Conservation (phyloP, 2,888 invertebrate genomes). For the Phrixothrix hirtus region DNA sequence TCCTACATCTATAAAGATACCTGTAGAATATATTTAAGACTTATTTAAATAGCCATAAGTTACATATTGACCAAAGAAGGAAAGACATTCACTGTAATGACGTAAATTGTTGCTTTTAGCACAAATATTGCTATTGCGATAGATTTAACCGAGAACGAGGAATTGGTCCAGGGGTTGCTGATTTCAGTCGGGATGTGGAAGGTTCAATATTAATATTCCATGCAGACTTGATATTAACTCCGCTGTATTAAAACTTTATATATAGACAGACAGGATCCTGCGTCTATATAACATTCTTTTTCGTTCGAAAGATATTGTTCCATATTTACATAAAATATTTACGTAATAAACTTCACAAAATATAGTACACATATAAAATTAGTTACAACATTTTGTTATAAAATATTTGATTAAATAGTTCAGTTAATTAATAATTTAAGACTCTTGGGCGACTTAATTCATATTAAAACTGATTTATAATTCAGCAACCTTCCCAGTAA, state of each 20-base stretch:
- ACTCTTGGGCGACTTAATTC: constrained; percentile 7
- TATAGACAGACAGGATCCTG: constrained; percentile 37
- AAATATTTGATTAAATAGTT: too few species aligned
- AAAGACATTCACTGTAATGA: too few species aligned
- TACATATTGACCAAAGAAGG: too few species aligned
- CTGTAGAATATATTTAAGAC: too few species aligned
- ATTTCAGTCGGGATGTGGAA: constrained; percentile 35
- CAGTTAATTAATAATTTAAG: too few species aligned
- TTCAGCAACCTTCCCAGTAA: constrained; percentile 14
- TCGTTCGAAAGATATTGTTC: constrained; percentile 26
- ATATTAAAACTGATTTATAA: constrained; percentile 2
- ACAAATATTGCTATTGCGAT: too few species aligned
- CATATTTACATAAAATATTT: constrained; percentile 31
- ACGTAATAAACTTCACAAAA: constrained; percentile 20
- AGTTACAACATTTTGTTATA: too few species aligned
- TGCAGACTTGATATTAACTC: constrained; percentile 42
- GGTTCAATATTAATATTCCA: constrained; percentile 43
- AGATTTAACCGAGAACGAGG: too few species aligned
- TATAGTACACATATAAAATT: too few species aligned
- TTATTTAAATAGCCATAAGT: too few species aligned
- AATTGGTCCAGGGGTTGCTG: constrained; percentile 33
- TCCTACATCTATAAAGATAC: too few species aligned
- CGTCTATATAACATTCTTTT: constrained; percentile 30
- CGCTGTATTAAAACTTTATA: constrained; percentile 42
- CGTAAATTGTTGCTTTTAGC: too few species aligned